Evolutionary conservation across 2,888 invertebrate genomes (phyloP).

Genomic region (Ormyrus rosae): DNA sequence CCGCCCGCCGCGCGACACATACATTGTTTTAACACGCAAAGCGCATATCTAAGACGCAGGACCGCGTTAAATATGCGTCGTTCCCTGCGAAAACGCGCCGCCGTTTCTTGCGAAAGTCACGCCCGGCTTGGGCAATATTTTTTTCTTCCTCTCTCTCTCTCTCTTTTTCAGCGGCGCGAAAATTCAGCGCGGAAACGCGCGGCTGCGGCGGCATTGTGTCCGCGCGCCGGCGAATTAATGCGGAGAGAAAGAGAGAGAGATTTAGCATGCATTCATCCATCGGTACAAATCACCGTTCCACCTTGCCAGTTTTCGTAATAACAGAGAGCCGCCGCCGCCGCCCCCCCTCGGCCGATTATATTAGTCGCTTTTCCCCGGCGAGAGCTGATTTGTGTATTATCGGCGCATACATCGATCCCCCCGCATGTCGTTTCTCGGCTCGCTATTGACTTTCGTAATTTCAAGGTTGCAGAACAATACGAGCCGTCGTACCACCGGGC

Average conservation of each 20-base stretch:
- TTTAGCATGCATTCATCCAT: slow-evolving; percentile 6
- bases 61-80: not conserved
- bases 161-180: not conserved
- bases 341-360: not conserved
- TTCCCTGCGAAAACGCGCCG: not conserved
- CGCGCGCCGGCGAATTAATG: not conserved
- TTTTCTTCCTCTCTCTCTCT: not conserved
- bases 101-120: not conserved
- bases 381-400: not conserved
- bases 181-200: not conserved
- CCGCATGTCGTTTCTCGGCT: not conserved
- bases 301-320: slow-evolving; percentile 25
- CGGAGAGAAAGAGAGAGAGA: not conserved
- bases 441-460: slow-evolving; percentile 54
- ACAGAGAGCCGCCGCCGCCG: not conserved
- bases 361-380: not conserved
- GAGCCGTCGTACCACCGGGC: not conserved
- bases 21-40: no score
- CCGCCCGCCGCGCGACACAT: not conserved
- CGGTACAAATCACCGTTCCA: not conserved
- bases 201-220: no score
- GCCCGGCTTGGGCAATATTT: not conserved
- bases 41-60: no score
- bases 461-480: slow-evolving; percentile 45
- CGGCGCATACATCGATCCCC: not conserved